These are phyloP conservation scores for Aldabrachelys gigantea DNA, from an alignment of 2,113 vertebrate genomes.

Conservation along the genomic window DNA sequence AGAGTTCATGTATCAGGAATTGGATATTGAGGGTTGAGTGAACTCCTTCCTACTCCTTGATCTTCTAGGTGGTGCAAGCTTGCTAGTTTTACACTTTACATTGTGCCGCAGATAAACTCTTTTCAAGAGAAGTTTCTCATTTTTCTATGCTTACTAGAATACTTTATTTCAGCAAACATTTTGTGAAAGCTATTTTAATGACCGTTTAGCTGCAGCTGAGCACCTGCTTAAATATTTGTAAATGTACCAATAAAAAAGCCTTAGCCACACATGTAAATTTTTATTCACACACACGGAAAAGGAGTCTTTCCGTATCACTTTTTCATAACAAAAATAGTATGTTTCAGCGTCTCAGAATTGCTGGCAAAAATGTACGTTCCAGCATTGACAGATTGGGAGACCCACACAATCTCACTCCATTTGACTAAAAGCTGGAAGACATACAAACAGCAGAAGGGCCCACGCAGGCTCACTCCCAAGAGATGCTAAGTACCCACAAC, in stretches of 20 bases:
- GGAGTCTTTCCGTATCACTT: neutral
- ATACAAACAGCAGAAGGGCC: neutral
- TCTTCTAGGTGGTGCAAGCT: neutral
- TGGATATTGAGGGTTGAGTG: neutral
- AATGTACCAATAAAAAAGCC: neutral
- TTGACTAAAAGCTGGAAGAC: neutral
- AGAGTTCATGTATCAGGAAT: neutral
- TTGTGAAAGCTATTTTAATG: neutral
- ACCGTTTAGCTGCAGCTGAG: neutral
- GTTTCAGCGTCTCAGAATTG: neutral
- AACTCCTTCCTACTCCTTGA: neutral
- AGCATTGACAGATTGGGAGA: neutral
- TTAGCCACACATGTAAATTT: neutral
- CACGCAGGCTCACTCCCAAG: neutral
- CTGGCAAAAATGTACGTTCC: neutral
- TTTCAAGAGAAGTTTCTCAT: neutral
- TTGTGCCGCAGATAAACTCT: neutral
- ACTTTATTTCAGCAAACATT: neutral
- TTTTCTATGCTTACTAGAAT: neutral
- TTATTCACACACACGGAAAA: neutral
- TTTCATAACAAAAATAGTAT: neutral
- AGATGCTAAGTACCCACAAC: neutral
- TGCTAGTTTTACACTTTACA: neutral
- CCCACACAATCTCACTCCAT: neutral
- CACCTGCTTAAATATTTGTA: fast-evolving